Percentiles rank a stretch among this genome's conserved stretches.
These are phyloP conservation scores for Aspidapion aeneum DNA, from an alignment of 2,888 invertebrate species.

Conservation along the genomic window DNA sequence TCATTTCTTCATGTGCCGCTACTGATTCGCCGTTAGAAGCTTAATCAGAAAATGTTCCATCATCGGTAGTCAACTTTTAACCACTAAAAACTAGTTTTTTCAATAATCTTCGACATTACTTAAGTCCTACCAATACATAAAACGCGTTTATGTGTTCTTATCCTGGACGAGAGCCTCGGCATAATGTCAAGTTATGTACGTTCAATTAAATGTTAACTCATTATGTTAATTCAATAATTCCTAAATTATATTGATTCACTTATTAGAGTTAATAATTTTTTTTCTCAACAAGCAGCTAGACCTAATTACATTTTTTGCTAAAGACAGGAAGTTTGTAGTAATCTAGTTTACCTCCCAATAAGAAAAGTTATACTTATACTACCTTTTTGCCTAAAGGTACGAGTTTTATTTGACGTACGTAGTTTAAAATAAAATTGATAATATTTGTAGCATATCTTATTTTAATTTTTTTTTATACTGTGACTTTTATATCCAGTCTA, in stretches of 20 bases:
- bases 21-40: background rate
- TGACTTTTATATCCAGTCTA: too few relatives aligned
- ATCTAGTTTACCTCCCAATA: too few relatives aligned
- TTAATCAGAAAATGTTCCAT: background rate
- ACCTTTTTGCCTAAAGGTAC: too few relatives aligned
- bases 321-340: slow-evolving; percentile 41
- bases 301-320: slow-evolving; percentile 34
- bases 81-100: background rate
- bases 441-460: too few relatives aligned
- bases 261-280: background rate
- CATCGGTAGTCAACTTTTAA: background rate
- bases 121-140: background rate
- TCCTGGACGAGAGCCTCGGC: too few relatives aligned
- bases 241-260: background rate
- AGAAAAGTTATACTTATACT: too few relatives aligned
- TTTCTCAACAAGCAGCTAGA: background rate
- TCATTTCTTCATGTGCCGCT: background rate
- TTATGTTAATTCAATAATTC: background rate
- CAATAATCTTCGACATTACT: background rate
- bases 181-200: background rate
- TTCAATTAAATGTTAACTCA: background rate
- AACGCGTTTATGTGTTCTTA: background rate
- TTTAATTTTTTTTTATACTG: too few relatives aligned
- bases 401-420: too few relatives aligned
- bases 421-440: too few relatives aligned